These are phyloP conservation scores for Drosophila ironensis DNA, from an alignment of 1,140 invertebrate species.

Conservation along the genomic window DNA sequence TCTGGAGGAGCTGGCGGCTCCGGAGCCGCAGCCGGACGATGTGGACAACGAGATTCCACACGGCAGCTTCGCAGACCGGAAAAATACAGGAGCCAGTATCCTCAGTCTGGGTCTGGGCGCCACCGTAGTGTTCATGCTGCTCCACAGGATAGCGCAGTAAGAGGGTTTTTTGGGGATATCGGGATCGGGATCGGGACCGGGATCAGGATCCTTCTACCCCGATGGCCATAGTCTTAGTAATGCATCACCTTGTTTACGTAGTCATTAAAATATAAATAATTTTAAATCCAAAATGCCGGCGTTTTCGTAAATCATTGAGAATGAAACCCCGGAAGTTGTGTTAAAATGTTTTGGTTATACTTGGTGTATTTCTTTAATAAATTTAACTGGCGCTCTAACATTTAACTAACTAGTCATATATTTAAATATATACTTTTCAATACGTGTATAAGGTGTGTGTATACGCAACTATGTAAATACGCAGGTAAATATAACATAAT, in stretches of 20 bases:
- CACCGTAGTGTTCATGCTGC: conserved; percentile 34
- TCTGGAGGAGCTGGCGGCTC: conserved; percentile 83
- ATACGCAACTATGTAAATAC: conserved; percentile 72
- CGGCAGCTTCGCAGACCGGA: conserved; percentile 53
- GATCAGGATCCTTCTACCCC: background rate
- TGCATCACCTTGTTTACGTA: conserved; percentile 16
- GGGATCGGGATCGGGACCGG: background rate
- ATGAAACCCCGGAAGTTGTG: no score
- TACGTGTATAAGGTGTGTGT: conserved; percentile 48
- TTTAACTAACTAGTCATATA: conserved; percentile 71
- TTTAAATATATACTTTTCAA: conserved; percentile 14
- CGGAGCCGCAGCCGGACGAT: conserved; percentile 72
- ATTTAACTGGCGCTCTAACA: conserved; percentile 72
- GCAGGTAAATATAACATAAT: conserved; percentile 73
- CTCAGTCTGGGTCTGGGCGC: conserved; percentile 33
- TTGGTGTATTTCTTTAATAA: conserved; percentile 59
- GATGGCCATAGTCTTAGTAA: conserved; percentile 29
- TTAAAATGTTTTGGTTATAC: conserved; percentile 55
- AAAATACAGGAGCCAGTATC: conserved; percentile 42
- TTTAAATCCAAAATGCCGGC: conserved; percentile 12
- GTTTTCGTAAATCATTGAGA: background rate
- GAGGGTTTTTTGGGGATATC: background rate
- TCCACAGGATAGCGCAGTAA: conserved; percentile 34
- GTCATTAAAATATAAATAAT: conserved; percentile 52
- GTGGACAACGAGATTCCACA: conserved; percentile 67